phyloP scores from a whole-genome alignment of 2,888 invertebrate genomes.

The Parnassius mnemosyne region DNA sequence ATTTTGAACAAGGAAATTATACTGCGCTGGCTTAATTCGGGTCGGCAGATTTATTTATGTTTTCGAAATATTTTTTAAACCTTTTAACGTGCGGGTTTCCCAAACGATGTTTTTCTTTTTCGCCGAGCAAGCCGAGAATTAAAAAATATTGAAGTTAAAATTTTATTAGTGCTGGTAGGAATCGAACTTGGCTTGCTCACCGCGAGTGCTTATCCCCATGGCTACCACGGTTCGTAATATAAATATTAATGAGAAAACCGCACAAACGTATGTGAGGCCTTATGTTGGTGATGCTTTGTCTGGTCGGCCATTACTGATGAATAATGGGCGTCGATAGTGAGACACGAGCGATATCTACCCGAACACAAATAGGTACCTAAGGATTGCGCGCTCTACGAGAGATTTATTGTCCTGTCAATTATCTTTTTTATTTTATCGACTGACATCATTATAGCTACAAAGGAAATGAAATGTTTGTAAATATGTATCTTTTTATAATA shows the following conservation, averaged over 20 bases:
- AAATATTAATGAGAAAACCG: neutral
- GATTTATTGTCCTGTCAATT: constrained; percentile 12
- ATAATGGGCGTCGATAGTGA: constrained; percentile 20
- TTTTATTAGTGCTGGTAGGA: no score
- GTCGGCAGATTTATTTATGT: no score
- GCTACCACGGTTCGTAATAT: no score
- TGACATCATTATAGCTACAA: constrained; percentile 6
- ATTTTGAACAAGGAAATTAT: no score
- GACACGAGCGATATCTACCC: constrained; percentile 12
- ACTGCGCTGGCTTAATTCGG: no score
- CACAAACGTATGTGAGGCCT: neutral
- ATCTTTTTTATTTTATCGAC: constrained; percentile 18
- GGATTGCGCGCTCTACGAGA: constrained; percentile 2
- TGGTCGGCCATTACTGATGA: constrained; percentile 20
- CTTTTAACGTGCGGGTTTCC: no score
- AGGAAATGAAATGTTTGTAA: neutral
- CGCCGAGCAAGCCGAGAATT: no score
- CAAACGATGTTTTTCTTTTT: no score
- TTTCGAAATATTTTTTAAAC: no score
- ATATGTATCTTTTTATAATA: neutral
- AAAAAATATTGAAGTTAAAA: no score
- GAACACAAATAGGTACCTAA: constrained; percentile 9
- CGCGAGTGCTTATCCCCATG: no score
- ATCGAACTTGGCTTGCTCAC: no score
- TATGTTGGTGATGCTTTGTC: constrained; percentile 9